These are phyloP conservation scores for Siniperca undulata DNA, from an alignment of 2,797 vertebrate species.

Conservation along the genomic window DNA sequence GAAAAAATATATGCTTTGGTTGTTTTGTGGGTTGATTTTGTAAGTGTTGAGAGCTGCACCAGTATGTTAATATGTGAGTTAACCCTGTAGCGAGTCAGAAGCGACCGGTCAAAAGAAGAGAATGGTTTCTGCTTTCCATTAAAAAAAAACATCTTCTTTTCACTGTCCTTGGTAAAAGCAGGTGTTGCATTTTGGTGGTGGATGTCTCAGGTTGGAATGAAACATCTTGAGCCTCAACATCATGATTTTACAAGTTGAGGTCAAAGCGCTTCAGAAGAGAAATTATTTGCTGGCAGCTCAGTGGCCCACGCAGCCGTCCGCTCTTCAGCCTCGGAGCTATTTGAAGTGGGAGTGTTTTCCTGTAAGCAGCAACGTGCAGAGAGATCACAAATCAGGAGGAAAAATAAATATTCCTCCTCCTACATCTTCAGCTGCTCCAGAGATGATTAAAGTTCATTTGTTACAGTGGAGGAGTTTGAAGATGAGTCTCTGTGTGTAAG, in stretches of 20 bases:
- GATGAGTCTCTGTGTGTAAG: constrained; percentile 2
- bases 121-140: too few species aligned
- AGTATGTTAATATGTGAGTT: background rate
- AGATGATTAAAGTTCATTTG: constrained; percentile 2
- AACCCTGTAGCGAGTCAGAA: background rate
- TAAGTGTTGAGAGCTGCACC: background rate
- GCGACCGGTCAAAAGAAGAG: background rate
- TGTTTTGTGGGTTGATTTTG: background rate
- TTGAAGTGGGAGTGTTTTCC: constrained; percentile 46
- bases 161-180: background rate
- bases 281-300: background rate
- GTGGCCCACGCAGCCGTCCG: constrained; percentile 2
- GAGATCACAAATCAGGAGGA: constrained; percentile 44
- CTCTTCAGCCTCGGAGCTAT: background rate
- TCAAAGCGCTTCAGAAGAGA: constrained; percentile 9
- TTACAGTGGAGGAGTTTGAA: constrained; percentile 14
- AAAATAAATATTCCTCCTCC: constrained; percentile 23
- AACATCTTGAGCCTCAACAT: background rate
- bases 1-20: background rate
- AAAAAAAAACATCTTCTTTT: background rate
- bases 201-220: background rate
- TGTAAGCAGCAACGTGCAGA: constrained; percentile 20
- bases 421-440: constrained; percentile 10
- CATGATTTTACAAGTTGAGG: constrained; percentile 8
- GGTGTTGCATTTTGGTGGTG: background rate